These are phyloP conservation scores for Hyla sarda DNA, from an alignment of 2,113 vertebrate species.

Conservation along the genomic window DNA sequence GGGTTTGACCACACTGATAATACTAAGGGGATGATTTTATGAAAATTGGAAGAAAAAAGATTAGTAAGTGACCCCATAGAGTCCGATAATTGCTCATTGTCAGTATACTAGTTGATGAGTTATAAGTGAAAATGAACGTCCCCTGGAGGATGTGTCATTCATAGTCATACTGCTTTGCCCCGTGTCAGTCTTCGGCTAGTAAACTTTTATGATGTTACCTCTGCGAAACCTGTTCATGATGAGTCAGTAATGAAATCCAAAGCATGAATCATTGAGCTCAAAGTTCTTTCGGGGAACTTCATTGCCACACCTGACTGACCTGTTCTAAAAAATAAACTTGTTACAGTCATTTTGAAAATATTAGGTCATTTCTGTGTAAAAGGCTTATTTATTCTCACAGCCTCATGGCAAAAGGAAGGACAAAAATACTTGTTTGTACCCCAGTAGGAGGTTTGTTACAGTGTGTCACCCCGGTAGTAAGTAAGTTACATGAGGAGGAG, in stretches of 20 bases:
- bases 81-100: not conserved
- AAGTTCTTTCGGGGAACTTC: not conserved
- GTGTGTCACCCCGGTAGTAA: too few species aligned
- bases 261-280: conserved; percentile 46
- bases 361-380: not conserved
- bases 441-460: too few species aligned
- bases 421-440: not conserved
- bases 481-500: too few species aligned
- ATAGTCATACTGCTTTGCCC: conserved; percentile 20
- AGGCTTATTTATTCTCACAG: not conserved
- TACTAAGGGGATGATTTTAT: too few species aligned
- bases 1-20: too few species aligned
- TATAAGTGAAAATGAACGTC: not conserved
- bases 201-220: not conserved
- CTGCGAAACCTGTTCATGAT: conserved; percentile 32
- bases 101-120: not conserved
- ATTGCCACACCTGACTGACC: conserved; percentile 50
- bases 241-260: conserved; percentile 36
- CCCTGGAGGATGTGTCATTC: not conserved
- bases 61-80: too few species aligned
- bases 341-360: not conserved
- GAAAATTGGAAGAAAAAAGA: too few species aligned
- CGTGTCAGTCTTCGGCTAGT: not conserved
- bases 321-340: conserved; percentile 30
- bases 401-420: not conserved